These are phyloP conservation scores for Leptestheria dahalacensis DNA, from an alignment of 1,140 invertebrate species.

Conservation along the genomic window DNA sequence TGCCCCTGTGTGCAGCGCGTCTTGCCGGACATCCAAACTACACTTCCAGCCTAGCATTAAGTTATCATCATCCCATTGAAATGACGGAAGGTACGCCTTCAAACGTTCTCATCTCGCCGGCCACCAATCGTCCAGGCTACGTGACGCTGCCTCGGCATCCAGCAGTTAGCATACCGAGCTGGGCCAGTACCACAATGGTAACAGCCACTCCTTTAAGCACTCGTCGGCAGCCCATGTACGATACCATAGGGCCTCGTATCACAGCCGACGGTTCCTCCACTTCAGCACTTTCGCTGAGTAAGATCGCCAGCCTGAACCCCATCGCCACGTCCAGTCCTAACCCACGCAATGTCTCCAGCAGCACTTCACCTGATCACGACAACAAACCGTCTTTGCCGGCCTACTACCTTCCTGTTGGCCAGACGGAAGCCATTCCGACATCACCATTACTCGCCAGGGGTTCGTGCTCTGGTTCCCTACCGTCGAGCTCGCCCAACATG, in stretches of 20 bases:
- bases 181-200: constrained; percentile 29
- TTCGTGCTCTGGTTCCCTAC: not conserved
- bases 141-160: constrained; percentile 55
- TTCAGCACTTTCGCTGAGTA: constrained; percentile 54
- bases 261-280: constrained; percentile 58
- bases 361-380: not conserved
- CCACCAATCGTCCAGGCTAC: constrained; percentile 19
- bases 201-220: constrained; percentile 4
- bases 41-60: not conserved
- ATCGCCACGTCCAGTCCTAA: constrained; percentile 13
- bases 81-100: constrained; percentile 3
- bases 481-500: constrained; percentile 17
- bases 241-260: constrained; percentile 75
- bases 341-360: constrained; percentile 13
- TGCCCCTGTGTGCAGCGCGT: constrained; percentile 10
- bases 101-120: not conserved
- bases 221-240: constrained; percentile 50
- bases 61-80: constrained; percentile 4
- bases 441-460: constrained; percentile 11
- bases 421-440: constrained; percentile 10
- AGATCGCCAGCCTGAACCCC: constrained; percentile 18
- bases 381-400: constrained; percentile 15
- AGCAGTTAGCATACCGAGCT: constrained; percentile 47
- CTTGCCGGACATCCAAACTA: constrained; percentile 6
- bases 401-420: constrained; percentile 20